These are phyloP conservation scores for Limnephilus marmoratus DNA, from an alignment of 2,888 invertebrate genomes.

Conservation along the genomic window DNA sequence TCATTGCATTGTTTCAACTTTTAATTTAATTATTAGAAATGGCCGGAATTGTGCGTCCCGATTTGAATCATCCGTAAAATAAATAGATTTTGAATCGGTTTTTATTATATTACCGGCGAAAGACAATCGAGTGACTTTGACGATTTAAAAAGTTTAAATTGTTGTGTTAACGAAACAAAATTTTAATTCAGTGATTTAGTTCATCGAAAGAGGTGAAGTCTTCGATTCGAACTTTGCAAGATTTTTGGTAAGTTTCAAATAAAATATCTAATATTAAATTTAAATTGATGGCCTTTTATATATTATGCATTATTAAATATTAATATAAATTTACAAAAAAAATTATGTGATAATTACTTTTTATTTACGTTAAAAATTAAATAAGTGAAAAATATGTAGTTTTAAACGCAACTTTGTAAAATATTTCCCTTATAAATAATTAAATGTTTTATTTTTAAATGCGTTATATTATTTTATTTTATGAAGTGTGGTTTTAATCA, in stretches of 20 bases:
- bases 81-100: constrained; percentile 11
- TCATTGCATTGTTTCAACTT: neutral
- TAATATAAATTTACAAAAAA: too few relatives aligned
- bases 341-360: too few relatives aligned
- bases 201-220: neutral
- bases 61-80: constrained; percentile 60
- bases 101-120: constrained; percentile 7
- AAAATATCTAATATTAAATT: too few relatives aligned
- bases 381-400: too few relatives aligned
- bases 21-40: constrained; percentile 51
- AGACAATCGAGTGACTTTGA: neutral
- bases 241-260: neutral
- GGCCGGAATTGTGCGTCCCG: constrained; percentile 60
- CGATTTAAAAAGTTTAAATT: neutral
- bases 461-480: too few relatives aligned
- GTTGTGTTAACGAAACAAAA: neutral
- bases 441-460: too few relatives aligned
- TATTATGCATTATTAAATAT: too few relatives aligned
- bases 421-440: too few relatives aligned
- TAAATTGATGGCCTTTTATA: too few relatives aligned
- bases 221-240: neutral
- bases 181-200: neutral
- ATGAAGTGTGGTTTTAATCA: too few relatives aligned
- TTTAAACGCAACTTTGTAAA: too few relatives aligned
- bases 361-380: too few relatives aligned